Evolutionary conservation across 2,113 vertebrate genomes (phyloP).

Genomic region (Pseudorhombus dupliciocellatus): DNA sequence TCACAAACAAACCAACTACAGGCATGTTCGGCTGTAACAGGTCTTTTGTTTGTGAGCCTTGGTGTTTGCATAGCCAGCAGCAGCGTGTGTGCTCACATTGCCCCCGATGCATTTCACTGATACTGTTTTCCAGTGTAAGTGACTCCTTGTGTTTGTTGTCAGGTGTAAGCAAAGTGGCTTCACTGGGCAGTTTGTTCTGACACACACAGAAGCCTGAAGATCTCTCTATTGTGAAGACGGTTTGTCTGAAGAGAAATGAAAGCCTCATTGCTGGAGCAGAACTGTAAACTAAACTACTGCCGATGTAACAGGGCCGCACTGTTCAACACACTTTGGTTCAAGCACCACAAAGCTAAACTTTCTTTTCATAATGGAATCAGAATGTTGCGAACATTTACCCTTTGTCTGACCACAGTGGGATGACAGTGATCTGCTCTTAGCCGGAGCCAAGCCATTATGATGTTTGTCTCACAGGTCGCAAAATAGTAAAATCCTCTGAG

Average conservation of each 20-base stretch:
- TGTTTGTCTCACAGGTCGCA: constrained; percentile 6
- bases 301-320: no score
- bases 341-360: not conserved
- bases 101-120: not conserved
- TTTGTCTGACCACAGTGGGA: not conserved
- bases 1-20: not conserved
- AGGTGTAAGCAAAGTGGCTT: not conserved
- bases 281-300: not conserved
- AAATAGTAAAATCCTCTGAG: not conserved
- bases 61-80: no score
- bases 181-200: not conserved
- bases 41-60: no score
- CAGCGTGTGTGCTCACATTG: no score
- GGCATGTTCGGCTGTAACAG: no score
- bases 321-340: not conserved
- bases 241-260: not conserved
- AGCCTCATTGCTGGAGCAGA: not conserved
- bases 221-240: not conserved
- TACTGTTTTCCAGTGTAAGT: not conserved
- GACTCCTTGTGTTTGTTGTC: not conserved
- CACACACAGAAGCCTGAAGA: not conserved
- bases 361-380: not conserved
- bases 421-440: not conserved
- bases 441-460: not conserved
- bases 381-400: not conserved